Evolutionary conservation across 1,140 invertebrate species (phyloP), one percentile per base, ranked within the genome.

Genomic region (Drosophila melanica): DNA sequence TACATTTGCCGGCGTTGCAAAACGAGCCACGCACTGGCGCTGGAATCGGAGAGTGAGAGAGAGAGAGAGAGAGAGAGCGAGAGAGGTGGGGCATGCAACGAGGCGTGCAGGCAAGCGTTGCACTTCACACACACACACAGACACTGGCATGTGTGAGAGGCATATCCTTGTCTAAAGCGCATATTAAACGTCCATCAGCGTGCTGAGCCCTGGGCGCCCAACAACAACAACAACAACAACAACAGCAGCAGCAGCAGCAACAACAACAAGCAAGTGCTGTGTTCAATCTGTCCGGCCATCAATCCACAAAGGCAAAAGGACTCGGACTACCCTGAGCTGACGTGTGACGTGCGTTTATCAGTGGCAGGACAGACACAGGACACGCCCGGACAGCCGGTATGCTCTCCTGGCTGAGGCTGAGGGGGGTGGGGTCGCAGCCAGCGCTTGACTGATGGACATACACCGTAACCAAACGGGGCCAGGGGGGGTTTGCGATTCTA

Each of bases 321-420:
- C 68, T 75, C 73, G 65, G 64, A 76, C 55, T 58, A 48, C 62
- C 62, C 79, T 55, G 57, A 73, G 77, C 81, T 86, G 82, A 86
- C 75, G 75, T 86, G 81, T 81, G 81, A 86, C 81, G 81, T 86
- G 85, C 81, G 81, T 81, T 86, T 86, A 86, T 86, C 81, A 86
- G 81, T 86, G 77, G 71, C 71, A 54, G 74, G 63, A 63, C 75
- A 75, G 69, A 35, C 50, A 39, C 50, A 44, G 48, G 50, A 47
- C 63, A 57, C 4, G 51, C 16, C 51, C 37, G 51, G 20, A 51
- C 42, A 57, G 60, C 55, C 66, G 69, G 12, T n/a, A 27, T 7
- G 33, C 39, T 23, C 2, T 23, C 20, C 20, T 23, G 20, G 37
- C 18, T 16, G 39, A 11, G n/a, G 1, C n/a, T n/a, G 10, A n/a